Evolutionary conservation across 2,113 vertebrate species (phyloP), one percentile per base, ranked within the genome.

Genomic region (Pelobates fuscus): DNA sequence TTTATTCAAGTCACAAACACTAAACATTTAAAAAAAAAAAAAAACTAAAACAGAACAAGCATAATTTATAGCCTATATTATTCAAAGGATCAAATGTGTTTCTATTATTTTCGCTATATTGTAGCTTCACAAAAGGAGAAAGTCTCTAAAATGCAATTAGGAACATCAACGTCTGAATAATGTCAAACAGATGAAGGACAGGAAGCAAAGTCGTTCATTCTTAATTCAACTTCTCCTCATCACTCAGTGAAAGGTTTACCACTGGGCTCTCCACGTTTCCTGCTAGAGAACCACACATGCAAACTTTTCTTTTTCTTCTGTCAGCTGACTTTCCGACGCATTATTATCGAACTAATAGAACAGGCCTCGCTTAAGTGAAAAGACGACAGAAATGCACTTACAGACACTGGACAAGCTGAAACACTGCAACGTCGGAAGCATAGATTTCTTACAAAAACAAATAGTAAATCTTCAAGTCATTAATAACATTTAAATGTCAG

Each of bases 151-250:
- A 21, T 20, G 21, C 52, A 55, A 55, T 21, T 55, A 55, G 52
- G 5, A 55, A 55, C 52, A 21, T 55, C 12, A 55, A 55, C 17
- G 52, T 21, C 5, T 20, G 52, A 55, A 55, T 55, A 55, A 55
- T 55, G 52, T 23, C 52, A 55, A 55, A 20, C 52, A 55, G 52
- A 20, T 55, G 52, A 55, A 55, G 21, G n/a, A 23, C 21, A 55
- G 52, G n/a, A 20, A 55, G 52, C 52, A 55, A 55, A 55, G 21
- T 55, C 52, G 17, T 55, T 55, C 52, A 20, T 20, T 55, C 52
- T 55, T 55, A 55, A 5, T 55, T 55, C 18, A 55, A n/a, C 52
- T 23, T 55, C 52, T 55, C 52, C 52, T 21, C 52, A 55, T 55
- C 52, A 55, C 52, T 55, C 21, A 55, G 21, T 55, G 21, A 21